Evolutionary conservation across 92 coral and sea anemone genomes (phyloP), one percentile per base, ranked within the genome.

Genomic region (Phenganax stokvisi): DNA sequence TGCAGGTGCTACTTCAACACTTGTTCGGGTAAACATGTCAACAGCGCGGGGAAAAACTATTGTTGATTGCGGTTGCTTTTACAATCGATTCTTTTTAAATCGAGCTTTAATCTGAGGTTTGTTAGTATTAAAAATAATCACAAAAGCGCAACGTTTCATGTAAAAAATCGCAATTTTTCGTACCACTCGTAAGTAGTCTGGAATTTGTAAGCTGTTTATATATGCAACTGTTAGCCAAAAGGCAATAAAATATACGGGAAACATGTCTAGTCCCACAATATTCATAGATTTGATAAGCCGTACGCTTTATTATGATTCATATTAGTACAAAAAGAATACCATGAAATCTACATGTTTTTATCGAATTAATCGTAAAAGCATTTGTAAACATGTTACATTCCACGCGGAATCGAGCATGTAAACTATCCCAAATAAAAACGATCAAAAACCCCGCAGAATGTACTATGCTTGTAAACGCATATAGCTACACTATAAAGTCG

Each of bases 331-430:
- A 10, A 56, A 27, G 47, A 62, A 51, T 20, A 54, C 57, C 15
- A 13, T 76, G 69, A 44, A 76, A 76, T 56, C 79, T 9, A 55
- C 52, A 29, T 62, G 73, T 65, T 37, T 29, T 79, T 79, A 9
- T 76, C 61, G 81, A 77, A 77, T 62, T 9, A 60, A 59, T 31
- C 57, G 74, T 60, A 11, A 17, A 65, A 6, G 60, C 30, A 79
- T 51, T 76, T 64, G 74, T 79, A 79, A 79, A 79, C 83, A 79
- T 37, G 52, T 68, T 68, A 68, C 73, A 68, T 29, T 68, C 47
- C 16, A 30, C 47, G 47, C 47, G 47, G 25, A 8, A 67, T 67
- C 29, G 72, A 51, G 73, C 73, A 68, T 37, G 2, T 2, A 68
- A 20, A 68, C 4, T 16, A 65, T 79, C 83, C 83, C 74, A 79